Base-by-base conservation (phyloP, 2,113 vertebrate species). In the Chauna torquata region DNA sequence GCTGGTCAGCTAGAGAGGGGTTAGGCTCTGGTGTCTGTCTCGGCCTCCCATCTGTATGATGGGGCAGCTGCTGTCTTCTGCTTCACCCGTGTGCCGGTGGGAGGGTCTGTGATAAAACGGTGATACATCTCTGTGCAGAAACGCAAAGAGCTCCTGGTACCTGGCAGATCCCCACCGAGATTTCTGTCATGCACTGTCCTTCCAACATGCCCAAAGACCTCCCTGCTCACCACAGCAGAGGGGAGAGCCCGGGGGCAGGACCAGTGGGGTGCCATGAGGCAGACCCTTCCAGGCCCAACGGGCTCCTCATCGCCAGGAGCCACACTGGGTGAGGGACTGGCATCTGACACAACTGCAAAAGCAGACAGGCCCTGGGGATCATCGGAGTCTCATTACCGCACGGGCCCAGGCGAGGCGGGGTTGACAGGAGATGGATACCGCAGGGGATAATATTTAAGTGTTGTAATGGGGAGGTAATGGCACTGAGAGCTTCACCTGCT, bases 161-260 rank as follows among this genome's bases (percentile, higher is more conserved):
- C 38, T 54, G 47, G 45, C 25, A 70, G 52, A 45, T 5, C 22
- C 47, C 65, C 13, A 20, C 5, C n/a, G n/a, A n/a, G n/a, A n/a
- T n/a, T n/a, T n/a, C n/a, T n/a, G n/a, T n/a, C n/a, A n/a, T n/a
- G 4, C 19, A 11, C 25, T 25, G 3, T 71, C 42, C 38, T 89
- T 90, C 38, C 49, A 42, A 66, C 4, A 20, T 36, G 32, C 32
- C 16, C 23, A 9, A 20, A 44, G 36, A 34, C 38, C 14, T 25
- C 38, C 27, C 52, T 58, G 17, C 17, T 19, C 27, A 62, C 58
- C 2, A 1, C 32, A 66, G 40, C 68, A 82, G 49, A 61, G 7
- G 23, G 6, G 0, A 52, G 42, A 82, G 44, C 16, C 25, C 0
- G 0, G 64, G n/a, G 69, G 54, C n/a, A 65, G 45, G 25, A 36